Conservation (phyloP, 1,140 invertebrate genomes). For the Ostrea edulis region DNA sequence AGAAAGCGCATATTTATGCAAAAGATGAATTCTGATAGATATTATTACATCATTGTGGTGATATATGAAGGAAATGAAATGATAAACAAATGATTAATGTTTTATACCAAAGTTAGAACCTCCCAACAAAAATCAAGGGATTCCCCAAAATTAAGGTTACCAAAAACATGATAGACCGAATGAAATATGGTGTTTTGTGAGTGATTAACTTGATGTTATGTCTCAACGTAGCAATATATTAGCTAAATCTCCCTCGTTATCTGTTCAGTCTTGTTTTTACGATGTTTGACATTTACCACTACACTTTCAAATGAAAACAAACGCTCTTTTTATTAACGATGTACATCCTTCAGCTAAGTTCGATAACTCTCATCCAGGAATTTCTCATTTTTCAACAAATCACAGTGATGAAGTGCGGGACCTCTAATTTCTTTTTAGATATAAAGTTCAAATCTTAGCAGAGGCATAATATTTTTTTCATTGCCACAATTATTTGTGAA, state of each 20-base stretch:
- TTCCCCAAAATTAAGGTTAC: background rate
- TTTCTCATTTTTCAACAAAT: no score
- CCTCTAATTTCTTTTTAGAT: no score
- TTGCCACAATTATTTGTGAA: no score
- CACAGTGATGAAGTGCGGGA: no score
- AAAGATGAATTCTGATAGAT: background rate
- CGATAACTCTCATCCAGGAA: no score
- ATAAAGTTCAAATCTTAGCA: no score
- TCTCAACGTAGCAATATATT: background rate
- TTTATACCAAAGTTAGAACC: background rate
- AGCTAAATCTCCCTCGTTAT: background rate
- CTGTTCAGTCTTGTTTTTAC: background rate
- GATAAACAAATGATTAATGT: conserved; percentile 28
- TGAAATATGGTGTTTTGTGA: background rate
- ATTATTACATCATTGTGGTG: conserved; percentile 11
- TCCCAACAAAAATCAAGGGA: background rate
- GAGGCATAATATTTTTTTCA: no score
- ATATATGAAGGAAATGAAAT: background rate
- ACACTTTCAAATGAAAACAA: background rate
- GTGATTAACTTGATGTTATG: background rate
- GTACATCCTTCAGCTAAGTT: no score
- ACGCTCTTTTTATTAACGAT: background rate
- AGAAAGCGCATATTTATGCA: background rate
- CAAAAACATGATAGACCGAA: background rate
- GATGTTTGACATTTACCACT: background rate